Evolutionary conservation across 2,113 vertebrate species (phyloP).

Genomic region (Coracopsis vasa): DNA sequence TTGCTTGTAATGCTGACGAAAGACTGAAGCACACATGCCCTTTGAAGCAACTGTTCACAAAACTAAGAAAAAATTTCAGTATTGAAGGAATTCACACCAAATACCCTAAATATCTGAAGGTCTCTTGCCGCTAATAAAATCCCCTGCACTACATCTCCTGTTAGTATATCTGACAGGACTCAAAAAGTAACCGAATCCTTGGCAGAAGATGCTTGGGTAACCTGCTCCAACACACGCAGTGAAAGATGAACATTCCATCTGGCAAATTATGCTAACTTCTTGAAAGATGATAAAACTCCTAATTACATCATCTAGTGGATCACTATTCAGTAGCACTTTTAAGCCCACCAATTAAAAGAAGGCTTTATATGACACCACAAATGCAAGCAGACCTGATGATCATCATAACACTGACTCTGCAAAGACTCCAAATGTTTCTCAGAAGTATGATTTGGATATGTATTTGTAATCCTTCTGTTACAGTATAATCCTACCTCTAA

Average conservation of each 20-base stretch:
- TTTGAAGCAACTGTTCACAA: background rate
- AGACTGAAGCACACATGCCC: background rate
- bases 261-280: background rate
- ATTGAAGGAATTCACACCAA: background rate
- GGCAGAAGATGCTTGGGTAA: background rate
- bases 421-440: background rate
- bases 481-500: background rate
- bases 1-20: background rate
- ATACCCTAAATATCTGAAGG: background rate
- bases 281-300: background rate
- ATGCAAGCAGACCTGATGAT: background rate
- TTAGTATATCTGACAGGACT: background rate
- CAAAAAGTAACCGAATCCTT: background rate
- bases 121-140: background rate
- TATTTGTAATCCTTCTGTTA: background rate
- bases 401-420: background rate
- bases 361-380: background rate
- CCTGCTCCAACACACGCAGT: background rate
- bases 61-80: background rate
- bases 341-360: background rate
- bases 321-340: background rate
- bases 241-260: background rate
- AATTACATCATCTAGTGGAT: background rate
- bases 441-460: background rate
- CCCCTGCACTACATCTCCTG: accelerated